Percentiles rank a stretch among this genome's conserved stretches.
These are phyloP conservation scores for Ferrisia virgata DNA, from an alignment of 2,888 invertebrate species.

Conservation along the genomic window DNA sequence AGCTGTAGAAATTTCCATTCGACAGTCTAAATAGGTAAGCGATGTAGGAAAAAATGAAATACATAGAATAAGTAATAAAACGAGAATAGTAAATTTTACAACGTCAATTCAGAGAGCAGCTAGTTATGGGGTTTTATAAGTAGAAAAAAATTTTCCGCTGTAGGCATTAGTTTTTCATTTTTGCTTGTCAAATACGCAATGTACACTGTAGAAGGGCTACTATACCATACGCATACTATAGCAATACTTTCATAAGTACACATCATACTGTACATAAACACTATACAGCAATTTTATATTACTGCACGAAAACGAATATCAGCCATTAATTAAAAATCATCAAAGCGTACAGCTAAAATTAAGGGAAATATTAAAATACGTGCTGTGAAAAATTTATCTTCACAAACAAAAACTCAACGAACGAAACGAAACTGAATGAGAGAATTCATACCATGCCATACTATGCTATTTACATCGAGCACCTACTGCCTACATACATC, in stretches of 20 bases:
- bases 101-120: not conserved
- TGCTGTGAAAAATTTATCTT: slow-evolving; percentile 23
- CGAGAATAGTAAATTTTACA: not conserved
- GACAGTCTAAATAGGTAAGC: no score
- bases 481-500: no score
- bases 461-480: slow-evolving; percentile 3
- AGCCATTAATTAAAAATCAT: slow-evolving; percentile 28
- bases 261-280: no score
- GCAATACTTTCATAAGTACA: no score
- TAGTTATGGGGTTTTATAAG: not conserved
- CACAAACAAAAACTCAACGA: not conserved
- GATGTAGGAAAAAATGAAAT: no score
- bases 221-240: no score
- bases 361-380: slow-evolving; percentile 22
- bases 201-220: not conserved
- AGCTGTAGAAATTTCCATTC: no score
- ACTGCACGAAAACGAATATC: not conserved
- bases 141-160: not conserved
- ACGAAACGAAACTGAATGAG: not conserved
- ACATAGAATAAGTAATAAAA: not conserved
- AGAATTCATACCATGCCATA: not conserved
- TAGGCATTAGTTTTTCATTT: slow-evolving; percentile 11
- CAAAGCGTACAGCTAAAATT: slow-evolving; percentile 6
- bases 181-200: not conserved
- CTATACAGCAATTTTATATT: no score